A percentile compares a stretch with the other conserved stretches of the same genome.
phyloP scores from a whole-genome alignment of 2,113 vertebrate genomes.

The Taurulus bubalis region DNA sequence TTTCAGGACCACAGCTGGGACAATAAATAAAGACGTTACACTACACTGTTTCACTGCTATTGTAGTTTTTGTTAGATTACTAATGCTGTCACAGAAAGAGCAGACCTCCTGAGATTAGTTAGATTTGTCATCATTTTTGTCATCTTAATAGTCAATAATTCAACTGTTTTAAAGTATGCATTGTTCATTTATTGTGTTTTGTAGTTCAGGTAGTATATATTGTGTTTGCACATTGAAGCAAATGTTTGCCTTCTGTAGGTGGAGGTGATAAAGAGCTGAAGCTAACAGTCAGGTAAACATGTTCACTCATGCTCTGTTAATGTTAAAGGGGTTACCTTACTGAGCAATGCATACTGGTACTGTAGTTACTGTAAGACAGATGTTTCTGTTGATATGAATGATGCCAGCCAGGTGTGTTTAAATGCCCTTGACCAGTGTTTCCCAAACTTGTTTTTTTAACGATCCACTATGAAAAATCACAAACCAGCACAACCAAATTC shows the following conservation, averaged over 20 bases:
- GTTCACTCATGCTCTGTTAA: not conserved
- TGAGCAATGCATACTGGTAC: not conserved
- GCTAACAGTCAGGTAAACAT: conserved; percentile 46
- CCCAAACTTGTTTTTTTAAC: not conserved
- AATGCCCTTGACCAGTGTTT: not conserved
- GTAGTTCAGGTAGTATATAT: not conserved
- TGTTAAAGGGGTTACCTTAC: not conserved
- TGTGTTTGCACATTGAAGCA: conserved; percentile 33
- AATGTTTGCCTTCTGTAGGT: conserved; percentile 27
- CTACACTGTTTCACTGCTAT: not conserved
- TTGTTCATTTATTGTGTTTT: conserved; percentile 28
- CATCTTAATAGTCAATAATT: not conserved
- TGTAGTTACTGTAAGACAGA: not conserved
- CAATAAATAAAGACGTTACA: not conserved
- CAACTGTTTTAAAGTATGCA: not conserved
- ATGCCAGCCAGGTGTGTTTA: not conserved
- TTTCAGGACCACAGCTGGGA: not conserved
- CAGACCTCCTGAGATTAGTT: not conserved
- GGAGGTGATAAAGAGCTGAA: conserved; percentile 41
- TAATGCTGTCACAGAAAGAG: not conserved
- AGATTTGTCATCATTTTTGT: not conserved
- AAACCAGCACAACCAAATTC: not conserved
- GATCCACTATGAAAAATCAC: not conserved
- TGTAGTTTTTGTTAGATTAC: not conserved
- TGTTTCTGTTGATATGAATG: not conserved